Evolutionary conservation across 1,140 invertebrate genomes (phyloP).

Genomic region (Ceratina australensis): DNA sequence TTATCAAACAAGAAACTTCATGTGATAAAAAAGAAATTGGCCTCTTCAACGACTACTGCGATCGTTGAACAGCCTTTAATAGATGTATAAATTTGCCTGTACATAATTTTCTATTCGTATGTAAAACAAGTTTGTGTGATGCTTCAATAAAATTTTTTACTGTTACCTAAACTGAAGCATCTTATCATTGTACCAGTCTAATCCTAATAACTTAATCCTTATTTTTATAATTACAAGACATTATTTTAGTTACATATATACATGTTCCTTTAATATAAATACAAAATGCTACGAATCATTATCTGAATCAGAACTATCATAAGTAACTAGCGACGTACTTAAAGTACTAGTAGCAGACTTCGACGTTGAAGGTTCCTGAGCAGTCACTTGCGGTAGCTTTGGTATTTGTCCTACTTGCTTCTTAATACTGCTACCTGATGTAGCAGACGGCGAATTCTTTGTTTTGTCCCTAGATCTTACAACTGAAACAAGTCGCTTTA

Average conservation of each 20-base stretch:
- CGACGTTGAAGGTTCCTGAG: slow-evolving; percentile 6
- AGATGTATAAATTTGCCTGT: slow-evolving; percentile 60
- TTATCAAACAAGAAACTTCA: slow-evolving; percentile 92
- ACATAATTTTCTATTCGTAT: not conserved
- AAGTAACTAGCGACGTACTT: slow-evolving; percentile 70
- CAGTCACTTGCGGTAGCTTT: slow-evolving; percentile 31
- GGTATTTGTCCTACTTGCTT: slow-evolving; percentile 19
- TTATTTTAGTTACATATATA: slow-evolving; percentile 59
- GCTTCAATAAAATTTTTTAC: too few relatives aligned
- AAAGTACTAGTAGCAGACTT: slow-evolving; percentile 33
- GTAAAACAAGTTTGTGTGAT: not conserved
- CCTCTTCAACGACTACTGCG: slow-evolving; percentile 34
- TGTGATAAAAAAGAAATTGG: slow-evolving; percentile 84
- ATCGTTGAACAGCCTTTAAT: slow-evolving; percentile 52
- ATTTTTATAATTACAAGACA: slow-evolving; percentile 45
- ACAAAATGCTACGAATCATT: slow-evolving; percentile 69
- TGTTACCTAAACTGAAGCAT: too few relatives aligned
- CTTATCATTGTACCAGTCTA: not conserved
- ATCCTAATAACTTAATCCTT: not conserved
- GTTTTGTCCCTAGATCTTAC: slow-evolving; percentile 64
- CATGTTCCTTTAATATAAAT: slow-evolving; percentile 24
- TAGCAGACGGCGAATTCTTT: slow-evolving; percentile 13
- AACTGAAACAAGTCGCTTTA: slow-evolving; percentile 70
- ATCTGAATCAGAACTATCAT: slow-evolving; percentile 75
- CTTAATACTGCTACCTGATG: slow-evolving; percentile 11